Conservation (phyloP, 2,888 invertebrate genomes). For the Argyresthia albistria region DNA sequence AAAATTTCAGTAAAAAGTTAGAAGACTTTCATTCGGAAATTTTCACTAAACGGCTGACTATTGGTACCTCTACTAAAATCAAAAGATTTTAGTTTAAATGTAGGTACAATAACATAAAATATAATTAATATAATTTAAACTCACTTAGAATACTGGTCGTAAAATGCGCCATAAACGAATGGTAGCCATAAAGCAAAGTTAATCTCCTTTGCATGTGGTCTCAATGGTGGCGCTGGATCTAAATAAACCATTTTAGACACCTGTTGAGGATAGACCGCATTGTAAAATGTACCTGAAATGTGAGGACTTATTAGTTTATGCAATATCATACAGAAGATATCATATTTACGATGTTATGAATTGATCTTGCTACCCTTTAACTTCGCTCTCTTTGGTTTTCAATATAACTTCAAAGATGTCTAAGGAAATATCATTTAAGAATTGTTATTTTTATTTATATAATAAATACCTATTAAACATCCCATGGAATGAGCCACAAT, state of each 20-base stretch:
- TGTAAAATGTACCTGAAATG: constrained; percentile 36
- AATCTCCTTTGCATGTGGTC: too few relatives aligned
- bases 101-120: background rate
- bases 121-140: constrained; percentile 16
- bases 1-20: too few relatives aligned
- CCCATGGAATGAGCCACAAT: constrained; percentile 37
- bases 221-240: constrained; percentile 15
- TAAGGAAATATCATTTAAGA: too few relatives aligned
- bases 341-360: too few relatives aligned
- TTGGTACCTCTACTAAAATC: too few relatives aligned
- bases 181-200: background rate
- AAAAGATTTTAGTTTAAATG: too few relatives aligned
- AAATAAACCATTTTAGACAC: constrained; percentile 51
- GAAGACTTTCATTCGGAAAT: too few relatives aligned
- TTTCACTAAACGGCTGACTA: background rate
- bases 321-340: too few relatives aligned
- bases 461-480: constrained; percentile 23
- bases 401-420: too few relatives aligned
- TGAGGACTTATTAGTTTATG: background rate
- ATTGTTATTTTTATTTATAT: too few relatives aligned
- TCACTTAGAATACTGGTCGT: constrained; percentile 29
- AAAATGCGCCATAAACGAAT: constrained; percentile 13
- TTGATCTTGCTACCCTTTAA: too few relatives aligned
- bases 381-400: too few relatives aligned
- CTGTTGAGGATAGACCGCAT: constrained; percentile 56